These are phyloP conservation scores for Pollenia amentaria DNA, from an alignment of 2,888 invertebrate genomes.

Conservation along the genomic window DNA sequence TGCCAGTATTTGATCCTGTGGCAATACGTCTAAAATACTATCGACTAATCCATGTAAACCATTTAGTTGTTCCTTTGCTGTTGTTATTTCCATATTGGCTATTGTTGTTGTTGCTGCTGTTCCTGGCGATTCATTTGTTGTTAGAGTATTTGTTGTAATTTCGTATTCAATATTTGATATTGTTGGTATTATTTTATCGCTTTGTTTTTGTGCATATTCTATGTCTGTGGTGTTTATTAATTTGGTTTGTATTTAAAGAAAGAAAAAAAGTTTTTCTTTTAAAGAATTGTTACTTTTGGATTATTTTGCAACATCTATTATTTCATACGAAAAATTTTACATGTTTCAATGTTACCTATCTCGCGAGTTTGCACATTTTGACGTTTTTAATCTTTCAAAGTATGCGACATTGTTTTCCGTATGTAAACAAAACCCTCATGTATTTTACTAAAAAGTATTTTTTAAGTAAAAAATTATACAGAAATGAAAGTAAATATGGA, in stretches of 20 bases:
- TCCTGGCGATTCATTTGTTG: neutral
- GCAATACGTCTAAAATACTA: conserved; percentile 82
- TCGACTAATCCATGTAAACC: conserved; percentile 83
- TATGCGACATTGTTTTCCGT: too few relatives aligned
- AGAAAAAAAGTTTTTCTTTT: neutral
- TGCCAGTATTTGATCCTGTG: conserved; percentile 83
- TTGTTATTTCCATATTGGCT: conserved; percentile 54
- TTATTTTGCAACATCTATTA: too few relatives aligned
- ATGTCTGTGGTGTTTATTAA: conserved; percentile 48
- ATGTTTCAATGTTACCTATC: too few relatives aligned
- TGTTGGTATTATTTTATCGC: conserved; percentile 41
- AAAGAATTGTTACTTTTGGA: conserved; percentile 4
- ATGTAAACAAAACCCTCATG: too few relatives aligned
- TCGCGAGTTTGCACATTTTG: too few relatives aligned
- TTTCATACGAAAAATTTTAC: too few relatives aligned
- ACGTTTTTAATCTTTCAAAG: too few relatives aligned
- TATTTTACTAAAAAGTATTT: too few relatives aligned
- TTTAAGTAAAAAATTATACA: too few relatives aligned
- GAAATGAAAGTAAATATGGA: too few relatives aligned
- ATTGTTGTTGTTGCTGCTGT: conserved; percentile 35
- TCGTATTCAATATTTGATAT: conserved; percentile 64
- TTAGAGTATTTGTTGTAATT: conserved; percentile 43
- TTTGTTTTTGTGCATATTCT: conserved; percentile 58
- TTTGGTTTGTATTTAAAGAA: neutral
- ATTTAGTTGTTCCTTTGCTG: conserved; percentile 77